phyloP scores from a whole-genome alignment of 2,797 vertebrate genomes.

The Telmatherina bonti region DNA sequence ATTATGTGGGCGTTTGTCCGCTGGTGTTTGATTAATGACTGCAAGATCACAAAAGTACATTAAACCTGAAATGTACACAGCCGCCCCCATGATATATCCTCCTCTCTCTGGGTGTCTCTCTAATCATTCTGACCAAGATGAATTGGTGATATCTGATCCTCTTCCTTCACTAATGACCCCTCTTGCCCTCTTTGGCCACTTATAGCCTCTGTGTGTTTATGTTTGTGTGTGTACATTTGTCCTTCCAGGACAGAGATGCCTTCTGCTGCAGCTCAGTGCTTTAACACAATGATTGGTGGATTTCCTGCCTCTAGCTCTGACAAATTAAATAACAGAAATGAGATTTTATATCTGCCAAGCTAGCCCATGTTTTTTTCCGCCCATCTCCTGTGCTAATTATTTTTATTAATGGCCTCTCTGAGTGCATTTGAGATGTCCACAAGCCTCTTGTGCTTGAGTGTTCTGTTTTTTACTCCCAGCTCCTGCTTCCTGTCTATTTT shows the following conservation, averaged over 20 bases:
- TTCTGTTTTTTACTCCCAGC: slow-evolving; percentile 56
- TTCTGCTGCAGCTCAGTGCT: slow-evolving; percentile 55
- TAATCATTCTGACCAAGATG: slow-evolving; percentile 81
- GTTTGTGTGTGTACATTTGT: slow-evolving; percentile 45
- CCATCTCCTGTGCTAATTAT: slow-evolving; percentile 77
- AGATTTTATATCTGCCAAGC: slow-evolving; percentile 80
- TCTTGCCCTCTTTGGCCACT: slow-evolving; percentile 50
- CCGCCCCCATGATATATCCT: slow-evolving; percentile 33
- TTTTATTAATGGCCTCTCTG: slow-evolving; percentile 81
- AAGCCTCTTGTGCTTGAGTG: slow-evolving; percentile 72
- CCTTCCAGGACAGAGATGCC: slow-evolving; percentile 54
- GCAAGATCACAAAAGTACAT: slow-evolving; percentile 73
- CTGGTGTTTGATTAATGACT: slow-evolving; percentile 75
- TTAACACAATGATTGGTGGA: slow-evolving; percentile 75
- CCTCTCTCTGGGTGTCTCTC: slow-evolving; percentile 51
- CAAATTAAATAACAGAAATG: slow-evolving; percentile 81
- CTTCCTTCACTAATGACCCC: slow-evolving; percentile 76
- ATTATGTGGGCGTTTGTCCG: slow-evolving; percentile 45
- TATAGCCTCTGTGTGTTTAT: slow-evolving; percentile 56
- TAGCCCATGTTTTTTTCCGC: slow-evolving; percentile 48
- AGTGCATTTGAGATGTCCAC: slow-evolving; percentile 79
- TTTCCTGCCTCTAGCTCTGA: slow-evolving; percentile 76
- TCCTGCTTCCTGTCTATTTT: slow-evolving; percentile 63
- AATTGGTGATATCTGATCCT: slow-evolving; percentile 82
- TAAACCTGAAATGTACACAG: slow-evolving; percentile 73